Evolutionary conservation across 2,113 vertebrate species (phyloP), one percentile per base, ranked within the genome.

Genomic region (Trogon surrucura): DNA sequence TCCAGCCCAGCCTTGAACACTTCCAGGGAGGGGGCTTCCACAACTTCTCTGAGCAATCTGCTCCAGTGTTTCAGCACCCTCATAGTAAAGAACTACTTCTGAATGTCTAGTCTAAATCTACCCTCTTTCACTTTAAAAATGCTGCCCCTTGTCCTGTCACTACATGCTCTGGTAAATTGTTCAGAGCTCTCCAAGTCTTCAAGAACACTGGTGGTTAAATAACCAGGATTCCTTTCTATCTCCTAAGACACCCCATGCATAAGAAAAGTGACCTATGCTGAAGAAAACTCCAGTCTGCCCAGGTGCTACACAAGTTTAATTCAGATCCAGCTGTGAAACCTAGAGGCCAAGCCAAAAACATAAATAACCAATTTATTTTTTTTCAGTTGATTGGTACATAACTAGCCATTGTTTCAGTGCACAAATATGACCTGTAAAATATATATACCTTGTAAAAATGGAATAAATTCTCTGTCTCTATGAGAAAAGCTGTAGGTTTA

Each of bases 31-130:
- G 14, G 13, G 16, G 25, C 71, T 29, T 2, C 47, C 25, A 54
- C 60, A 50, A 0, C 26, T 30, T 73, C 56, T 50, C 56, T 30
- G 25, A 10, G 21, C 17, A 87, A 25, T n/a, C 41, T 57, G 15
- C 34, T 26, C 23, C 57, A 66, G 10, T 27, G 78, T 1, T 16
- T 41, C 34, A 61, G 3, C 34, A 65, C 26, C 12, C 34, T 18
- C 19, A 32, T 0, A 0, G 22, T 4, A 0, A 22, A 38, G 3
- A 32, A 2, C 45, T 51, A 73, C 30, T 78, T 23, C 22, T 26
- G 62, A 36, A 21, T n/a, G 8, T 61, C 61, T 16, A 70, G 41
- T 12, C 30, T 29, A 80, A 75, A 84, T 30, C 36, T 18, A 8
- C 11, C 9, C 10, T 45, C 51, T 50, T 58, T 27, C 32, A 81